Percentiles rank a stretch among this genome's conserved stretches.
Conservation (phyloP, 2,797 vertebrate genomes). For the Manis pentadactyla region DNA sequence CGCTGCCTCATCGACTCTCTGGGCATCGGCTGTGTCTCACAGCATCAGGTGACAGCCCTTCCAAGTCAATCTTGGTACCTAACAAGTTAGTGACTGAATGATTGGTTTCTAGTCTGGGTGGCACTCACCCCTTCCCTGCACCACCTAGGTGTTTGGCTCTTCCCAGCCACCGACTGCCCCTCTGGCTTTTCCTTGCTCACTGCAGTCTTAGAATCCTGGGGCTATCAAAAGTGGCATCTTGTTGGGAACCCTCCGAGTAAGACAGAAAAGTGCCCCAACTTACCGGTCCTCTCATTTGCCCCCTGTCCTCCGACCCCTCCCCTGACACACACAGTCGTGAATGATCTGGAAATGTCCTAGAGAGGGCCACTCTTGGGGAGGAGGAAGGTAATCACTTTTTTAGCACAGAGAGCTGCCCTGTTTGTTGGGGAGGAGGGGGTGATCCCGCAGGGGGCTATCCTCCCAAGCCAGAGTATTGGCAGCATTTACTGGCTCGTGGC, state of each 20-base stretch:
- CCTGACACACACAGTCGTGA: background rate
- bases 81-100: background rate
- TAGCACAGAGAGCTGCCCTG: background rate
- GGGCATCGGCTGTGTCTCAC: slow-evolving; percentile 93
- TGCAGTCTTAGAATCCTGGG: background rate
- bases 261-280: background rate
- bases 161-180: background rate
- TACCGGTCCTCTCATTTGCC: background rate
- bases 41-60: slow-evolving; percentile 91
- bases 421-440: background rate
- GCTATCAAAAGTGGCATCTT: background rate
- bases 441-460: background rate
- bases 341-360: background rate
- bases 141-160: background rate
- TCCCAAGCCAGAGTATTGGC: background rate
- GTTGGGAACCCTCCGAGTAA: background rate
- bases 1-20: slow-evolving; percentile 98
- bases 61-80: background rate
- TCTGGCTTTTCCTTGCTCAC: background rate
- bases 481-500: background rate
- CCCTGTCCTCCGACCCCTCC: background rate
- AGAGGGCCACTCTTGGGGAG: background rate
- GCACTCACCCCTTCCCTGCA: background rate
- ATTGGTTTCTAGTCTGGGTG: background rate
- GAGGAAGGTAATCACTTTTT: background rate